A percentile compares a stretch with the other conserved stretches of the same genome.
Evolutionary conservation across 1,140 invertebrate genomes (phyloP).

Genomic region (Laodelphax striatellus): DNA sequence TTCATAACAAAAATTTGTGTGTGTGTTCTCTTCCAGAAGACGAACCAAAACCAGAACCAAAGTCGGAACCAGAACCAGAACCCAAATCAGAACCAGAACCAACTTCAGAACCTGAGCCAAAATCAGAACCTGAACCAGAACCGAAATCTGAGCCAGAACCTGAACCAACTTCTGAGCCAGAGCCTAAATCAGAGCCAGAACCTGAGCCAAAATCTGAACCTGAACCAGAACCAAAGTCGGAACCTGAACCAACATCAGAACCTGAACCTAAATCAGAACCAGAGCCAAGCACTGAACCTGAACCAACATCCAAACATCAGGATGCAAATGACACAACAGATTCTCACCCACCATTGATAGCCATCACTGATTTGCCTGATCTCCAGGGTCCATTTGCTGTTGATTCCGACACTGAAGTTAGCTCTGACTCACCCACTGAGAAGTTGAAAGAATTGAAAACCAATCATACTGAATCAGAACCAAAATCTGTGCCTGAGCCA

Average conservation of each 20-base stretch:
- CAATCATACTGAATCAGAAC: slow-evolving; percentile 14
- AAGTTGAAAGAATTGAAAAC: slow-evolving; percentile 15
- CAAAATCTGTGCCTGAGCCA: slow-evolving; percentile 18
- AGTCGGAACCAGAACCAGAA: slow-evolving; percentile 22
- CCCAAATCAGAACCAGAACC: slow-evolving; percentile 19
- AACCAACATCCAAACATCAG: slow-evolving; percentile 13
- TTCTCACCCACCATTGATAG: slow-evolving; percentile 17
- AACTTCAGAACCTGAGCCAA: slow-evolving; percentile 15
- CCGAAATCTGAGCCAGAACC: slow-evolving; percentile 26
- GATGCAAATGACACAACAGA: slow-evolving; percentile 24
- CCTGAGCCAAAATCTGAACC: slow-evolving; percentile 17
- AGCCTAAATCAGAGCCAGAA: slow-evolving; percentile 27
- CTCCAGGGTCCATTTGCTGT: slow-evolving; percentile 2
- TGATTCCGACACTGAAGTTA: slow-evolving; percentile 7
- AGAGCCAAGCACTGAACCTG: slow-evolving; percentile 17
- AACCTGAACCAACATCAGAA: slow-evolving; percentile 17
- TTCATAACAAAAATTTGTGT: too few species aligned
- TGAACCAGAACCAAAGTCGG: slow-evolving; percentile 17
- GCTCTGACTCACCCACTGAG: slow-evolving; percentile 7
- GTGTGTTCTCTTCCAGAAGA: slow-evolving; percentile 7
- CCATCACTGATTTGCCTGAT: slow-evolving; percentile 2
- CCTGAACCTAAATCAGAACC: slow-evolving; percentile 23
- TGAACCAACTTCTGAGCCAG: slow-evolving; percentile 24
- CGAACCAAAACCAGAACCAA: slow-evolving; percentile 22
- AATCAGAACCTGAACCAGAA: slow-evolving; percentile 27